Evolutionary conservation across 2,797 vertebrate species (phyloP).

Genomic region (Karalla daura): DNA sequence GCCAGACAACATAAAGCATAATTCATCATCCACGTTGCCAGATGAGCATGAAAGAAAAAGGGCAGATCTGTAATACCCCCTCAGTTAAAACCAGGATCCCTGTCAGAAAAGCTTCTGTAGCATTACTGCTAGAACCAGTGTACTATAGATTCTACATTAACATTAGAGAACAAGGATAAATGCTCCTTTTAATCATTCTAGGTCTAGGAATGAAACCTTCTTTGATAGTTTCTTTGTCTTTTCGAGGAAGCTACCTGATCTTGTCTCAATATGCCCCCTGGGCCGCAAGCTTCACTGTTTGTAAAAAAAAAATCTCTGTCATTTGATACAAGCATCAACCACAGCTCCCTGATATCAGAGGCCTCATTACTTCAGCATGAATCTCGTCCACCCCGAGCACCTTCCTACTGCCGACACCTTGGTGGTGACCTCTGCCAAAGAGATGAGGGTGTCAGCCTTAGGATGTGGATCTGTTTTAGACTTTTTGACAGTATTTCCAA

Average conservation of each 20-base stretch:
- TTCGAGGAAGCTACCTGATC: constrained; percentile 20
- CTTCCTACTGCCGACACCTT: constrained; percentile 25
- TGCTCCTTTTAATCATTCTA: not conserved
- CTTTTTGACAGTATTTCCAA: not conserved
- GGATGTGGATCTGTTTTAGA: not conserved
- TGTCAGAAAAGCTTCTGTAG: too few species aligned
- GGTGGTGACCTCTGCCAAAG: constrained; percentile 25
- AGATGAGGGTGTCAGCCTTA: constrained; percentile 9
- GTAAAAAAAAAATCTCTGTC: constrained; percentile 28
- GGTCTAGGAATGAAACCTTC: too few species aligned
- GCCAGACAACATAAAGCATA: too few species aligned
- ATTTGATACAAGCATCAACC: constrained; percentile 44
- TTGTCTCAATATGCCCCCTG: too few species aligned
- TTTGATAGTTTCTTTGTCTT: constrained; percentile 4
- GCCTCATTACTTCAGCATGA: constrained; percentile 69
- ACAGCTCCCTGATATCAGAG: constrained; percentile 57
- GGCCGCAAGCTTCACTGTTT: too few species aligned
- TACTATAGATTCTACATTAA: too few species aligned
- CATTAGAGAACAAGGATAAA: not conserved
- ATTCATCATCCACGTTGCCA: too few species aligned
- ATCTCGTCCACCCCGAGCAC: constrained; percentile 70
- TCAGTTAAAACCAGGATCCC: too few species aligned
- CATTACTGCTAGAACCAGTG: too few species aligned
- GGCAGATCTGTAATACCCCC: too few species aligned
- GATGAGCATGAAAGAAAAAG: too few species aligned